Percentiles rank a stretch among this genome's conserved stretches.
These are phyloP conservation scores for Aramus guarauna DNA, from an alignment of 2,113 vertebrate species.

Conservation along the genomic window DNA sequence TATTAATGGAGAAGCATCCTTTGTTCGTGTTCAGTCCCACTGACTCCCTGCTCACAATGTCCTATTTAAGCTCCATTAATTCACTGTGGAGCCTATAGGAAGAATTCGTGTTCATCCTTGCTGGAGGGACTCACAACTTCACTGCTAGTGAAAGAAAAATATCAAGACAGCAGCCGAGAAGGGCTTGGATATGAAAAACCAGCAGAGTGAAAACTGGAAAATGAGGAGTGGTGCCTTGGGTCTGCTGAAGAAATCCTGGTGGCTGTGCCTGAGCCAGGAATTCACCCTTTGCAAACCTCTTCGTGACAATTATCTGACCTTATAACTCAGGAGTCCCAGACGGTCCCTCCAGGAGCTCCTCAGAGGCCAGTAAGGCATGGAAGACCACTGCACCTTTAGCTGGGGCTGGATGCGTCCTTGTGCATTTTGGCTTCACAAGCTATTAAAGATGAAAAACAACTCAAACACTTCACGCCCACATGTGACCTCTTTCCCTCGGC, in stretches of 20 bases:
- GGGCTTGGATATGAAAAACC: not conserved
- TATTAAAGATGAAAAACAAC: not conserved
- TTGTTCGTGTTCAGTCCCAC: constrained; percentile 2
- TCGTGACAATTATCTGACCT: not conserved
- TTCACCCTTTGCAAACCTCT: not conserved
- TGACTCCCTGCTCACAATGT: not conserved
- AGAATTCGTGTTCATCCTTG: not conserved
- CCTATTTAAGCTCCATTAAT: not conserved
- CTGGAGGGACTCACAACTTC: not conserved
- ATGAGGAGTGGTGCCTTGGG: not conserved
- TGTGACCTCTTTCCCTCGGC: accelerated
- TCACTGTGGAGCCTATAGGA: not conserved
- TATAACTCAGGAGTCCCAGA: not conserved
- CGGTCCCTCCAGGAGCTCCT: not conserved
- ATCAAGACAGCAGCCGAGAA: not conserved
- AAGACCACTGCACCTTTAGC: not conserved
- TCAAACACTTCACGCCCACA: not conserved
- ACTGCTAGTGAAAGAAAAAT: not conserved
- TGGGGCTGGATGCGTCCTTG: not conserved
- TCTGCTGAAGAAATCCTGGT: not conserved
- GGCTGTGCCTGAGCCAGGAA: not conserved
- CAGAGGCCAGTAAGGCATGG: not conserved
- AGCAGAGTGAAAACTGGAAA: not conserved
- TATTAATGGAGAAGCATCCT: not conserved
- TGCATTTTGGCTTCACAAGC: not conserved